A percentile compares a stretch with the other conserved stretches of the same genome.
Evolutionary conservation across 2,888 invertebrate genomes (phyloP).

Genomic region (Hirudinaria manillensis): DNA sequence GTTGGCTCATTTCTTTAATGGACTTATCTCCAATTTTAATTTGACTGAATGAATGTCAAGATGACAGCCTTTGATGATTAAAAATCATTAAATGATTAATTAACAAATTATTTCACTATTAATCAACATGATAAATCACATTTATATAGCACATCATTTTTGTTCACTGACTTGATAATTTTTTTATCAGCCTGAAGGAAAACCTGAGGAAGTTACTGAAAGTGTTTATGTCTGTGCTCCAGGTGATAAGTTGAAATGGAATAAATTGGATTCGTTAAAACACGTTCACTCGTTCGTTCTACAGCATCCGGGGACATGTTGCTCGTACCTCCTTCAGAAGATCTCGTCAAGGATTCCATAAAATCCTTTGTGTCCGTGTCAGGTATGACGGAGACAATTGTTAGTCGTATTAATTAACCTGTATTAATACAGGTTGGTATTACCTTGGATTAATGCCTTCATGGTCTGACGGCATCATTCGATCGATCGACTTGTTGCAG

Average conservation of each 20-base stretch:
- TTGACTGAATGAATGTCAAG: not conserved
- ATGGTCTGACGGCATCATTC: too few species aligned
- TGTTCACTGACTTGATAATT: not conserved
- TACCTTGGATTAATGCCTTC: too few species aligned
- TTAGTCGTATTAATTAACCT: not conserved
- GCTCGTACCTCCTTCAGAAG: constrained; percentile 1
- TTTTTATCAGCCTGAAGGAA: constrained; percentile 67
- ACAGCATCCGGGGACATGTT: not conserved
- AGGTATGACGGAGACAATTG: not conserved
- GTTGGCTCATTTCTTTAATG: constrained; percentile 39
- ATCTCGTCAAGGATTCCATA: constrained; percentile 57
- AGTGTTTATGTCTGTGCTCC: constrained; percentile 63
- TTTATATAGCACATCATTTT: too few species aligned
- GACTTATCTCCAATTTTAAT: not conserved
- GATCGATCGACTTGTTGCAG: constrained; percentile 38
- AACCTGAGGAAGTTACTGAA: constrained; percentile 63
- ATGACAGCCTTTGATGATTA: too few species aligned
- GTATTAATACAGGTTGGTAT: too few species aligned
- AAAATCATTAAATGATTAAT: too few species aligned
- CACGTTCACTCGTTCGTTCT: not conserved
- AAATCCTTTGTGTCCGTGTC: constrained; percentile 50
- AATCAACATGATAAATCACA: too few species aligned
- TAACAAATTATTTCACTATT: too few species aligned
- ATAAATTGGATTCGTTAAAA: constrained; percentile 19
- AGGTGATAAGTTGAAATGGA: constrained; percentile 22